Conservation (phyloP, 2,888 invertebrate genomes). For the Trachelus tabidus region DNA sequence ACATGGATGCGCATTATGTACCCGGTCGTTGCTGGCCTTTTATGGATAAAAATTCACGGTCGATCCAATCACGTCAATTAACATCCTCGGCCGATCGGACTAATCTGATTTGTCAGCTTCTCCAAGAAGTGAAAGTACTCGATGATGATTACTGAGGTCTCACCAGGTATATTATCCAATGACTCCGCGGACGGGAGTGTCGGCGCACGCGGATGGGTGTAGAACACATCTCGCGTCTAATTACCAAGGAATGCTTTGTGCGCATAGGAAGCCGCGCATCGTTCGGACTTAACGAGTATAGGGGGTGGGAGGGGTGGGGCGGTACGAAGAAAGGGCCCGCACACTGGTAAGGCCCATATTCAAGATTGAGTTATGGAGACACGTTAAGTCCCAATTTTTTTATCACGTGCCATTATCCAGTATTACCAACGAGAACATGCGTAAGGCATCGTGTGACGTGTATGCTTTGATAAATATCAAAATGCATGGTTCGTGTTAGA, state of each 20-base stretch:
- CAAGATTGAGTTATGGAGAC: too few species aligned
- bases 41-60: too few species aligned
- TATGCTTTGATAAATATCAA: too few species aligned
- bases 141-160: background rate
- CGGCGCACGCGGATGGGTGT: constrained; percentile 21
- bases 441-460: too few species aligned
- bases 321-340: too few species aligned
- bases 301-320: background rate
- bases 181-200: constrained; percentile 12
- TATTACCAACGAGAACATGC: too few species aligned
- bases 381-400: too few species aligned
- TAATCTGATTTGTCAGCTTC: constrained; percentile 4
- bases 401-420: too few species aligned
- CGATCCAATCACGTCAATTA: constrained; percentile 12
- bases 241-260: constrained; percentile 57
- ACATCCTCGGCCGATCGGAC: constrained; percentile 12
- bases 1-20: too few species aligned
- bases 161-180: background rate
- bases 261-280: constrained; percentile 47
- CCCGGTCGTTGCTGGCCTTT: too few species aligned
- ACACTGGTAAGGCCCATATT: too few species aligned
- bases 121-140: constrained; percentile 15
- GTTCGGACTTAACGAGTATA: constrained; percentile 39
- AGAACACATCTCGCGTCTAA: constrained; percentile 51
- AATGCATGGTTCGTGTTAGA: too few species aligned